Conservation (phyloP, 2,888 invertebrate genomes). For the Nysson spinosus region DNA sequence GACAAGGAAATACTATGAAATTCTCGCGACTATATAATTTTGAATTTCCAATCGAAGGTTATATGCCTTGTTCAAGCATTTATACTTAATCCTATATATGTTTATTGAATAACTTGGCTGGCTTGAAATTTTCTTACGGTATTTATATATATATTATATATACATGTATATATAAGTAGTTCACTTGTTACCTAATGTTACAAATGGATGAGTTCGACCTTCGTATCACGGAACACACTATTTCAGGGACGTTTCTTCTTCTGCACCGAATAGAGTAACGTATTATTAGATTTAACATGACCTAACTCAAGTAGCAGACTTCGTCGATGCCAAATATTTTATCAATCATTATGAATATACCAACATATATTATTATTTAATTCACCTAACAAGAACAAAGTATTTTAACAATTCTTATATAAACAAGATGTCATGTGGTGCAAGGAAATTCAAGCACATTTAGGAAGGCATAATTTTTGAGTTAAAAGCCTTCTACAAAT, state of each 20-base stretch:
- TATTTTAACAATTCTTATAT: neutral
- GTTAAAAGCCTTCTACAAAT: neutral
- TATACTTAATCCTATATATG: constrained; percentile 1
- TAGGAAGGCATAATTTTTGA: too few relatives aligned
- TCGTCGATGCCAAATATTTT: constrained; percentile 2
- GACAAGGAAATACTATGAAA: too few relatives aligned
- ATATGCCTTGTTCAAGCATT: neutral
- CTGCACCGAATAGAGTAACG: neutral
- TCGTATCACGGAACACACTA: constrained; percentile 62
- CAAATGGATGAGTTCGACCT: constrained; percentile 47
- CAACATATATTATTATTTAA: neutral
- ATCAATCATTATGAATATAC: neutral
- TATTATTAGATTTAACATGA: constrained; percentile 37
- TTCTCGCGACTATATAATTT: constrained; percentile 11
- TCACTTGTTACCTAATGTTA: constrained; percentile 64
- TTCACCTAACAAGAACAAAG: too few relatives aligned
- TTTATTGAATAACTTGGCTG: constrained; percentile 42
- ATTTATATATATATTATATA: too few relatives aligned
- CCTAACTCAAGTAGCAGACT: neutral
- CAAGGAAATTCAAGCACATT: too few relatives aligned
- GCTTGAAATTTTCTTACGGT: constrained; percentile 12
- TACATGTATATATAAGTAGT: too few relatives aligned
- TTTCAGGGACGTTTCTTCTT: constrained; percentile 50
- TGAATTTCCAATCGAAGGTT: neutral
- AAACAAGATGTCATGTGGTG: neutral